phyloP scores from a whole-genome alignment of 1,140 invertebrate genomes.

The Saccostrea glomerata region DNA sequence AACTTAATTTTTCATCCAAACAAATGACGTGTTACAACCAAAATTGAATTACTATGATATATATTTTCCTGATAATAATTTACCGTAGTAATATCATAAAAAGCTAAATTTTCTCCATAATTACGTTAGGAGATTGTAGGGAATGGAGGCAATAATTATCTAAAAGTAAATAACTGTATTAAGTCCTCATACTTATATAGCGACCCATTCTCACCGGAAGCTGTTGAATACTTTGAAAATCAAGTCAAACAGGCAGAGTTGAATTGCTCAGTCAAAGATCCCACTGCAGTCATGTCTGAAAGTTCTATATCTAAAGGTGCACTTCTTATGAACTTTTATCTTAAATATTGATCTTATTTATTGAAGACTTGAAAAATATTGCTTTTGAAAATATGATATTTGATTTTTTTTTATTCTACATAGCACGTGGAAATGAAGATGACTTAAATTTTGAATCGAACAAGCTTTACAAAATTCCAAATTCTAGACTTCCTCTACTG shows the following conservation, averaged over 20 bases:
- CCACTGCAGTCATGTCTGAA: neutral
- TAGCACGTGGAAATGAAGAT: neutral
- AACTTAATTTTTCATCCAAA: too few relatives aligned
- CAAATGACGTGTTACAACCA: too few relatives aligned
- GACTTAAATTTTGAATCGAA: neutral
- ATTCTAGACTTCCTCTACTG: neutral
- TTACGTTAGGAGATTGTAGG: too few relatives aligned
- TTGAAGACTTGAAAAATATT: neutral
- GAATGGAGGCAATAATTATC: neutral
- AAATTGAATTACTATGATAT: too few relatives aligned
- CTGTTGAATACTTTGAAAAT: neutral
- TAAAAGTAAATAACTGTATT: neutral
- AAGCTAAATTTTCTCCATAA: too few relatives aligned
- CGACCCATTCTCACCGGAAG: neutral
- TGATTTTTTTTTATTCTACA: too few relatives aligned
- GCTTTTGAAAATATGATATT: neutral
- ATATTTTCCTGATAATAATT: too few relatives aligned
- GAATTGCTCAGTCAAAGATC: neutral
- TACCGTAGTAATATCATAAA: too few relatives aligned
- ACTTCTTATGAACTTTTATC: neutral
- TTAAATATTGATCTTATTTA: neutral
- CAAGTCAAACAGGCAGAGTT: neutral
- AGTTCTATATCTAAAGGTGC: neutral
- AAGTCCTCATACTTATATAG: neutral
- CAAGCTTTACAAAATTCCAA: neutral